Base-by-base conservation (phyloP, 2,797 vertebrate genomes). In the Vipera latastei region DNA sequence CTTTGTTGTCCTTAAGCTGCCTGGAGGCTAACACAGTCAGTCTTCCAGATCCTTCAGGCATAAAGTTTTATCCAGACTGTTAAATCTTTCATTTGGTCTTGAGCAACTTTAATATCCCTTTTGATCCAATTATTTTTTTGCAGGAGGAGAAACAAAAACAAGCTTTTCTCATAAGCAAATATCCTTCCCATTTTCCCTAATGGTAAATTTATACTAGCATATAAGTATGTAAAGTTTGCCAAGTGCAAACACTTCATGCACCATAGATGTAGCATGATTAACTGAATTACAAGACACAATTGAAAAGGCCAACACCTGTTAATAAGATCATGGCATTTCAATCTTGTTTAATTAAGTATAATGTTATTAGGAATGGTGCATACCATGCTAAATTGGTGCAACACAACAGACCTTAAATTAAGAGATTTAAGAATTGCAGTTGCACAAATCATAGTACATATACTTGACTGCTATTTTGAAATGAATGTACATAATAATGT, bases 41-140 rank as follows among this genome's bases (percentile, higher is more conserved):
- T 28, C 93, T 93, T 91, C 56, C 63, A 92, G n/a, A n/a, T 93
- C 26, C 22, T 92, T 91, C 61, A 78, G 88, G 20, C 56, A 32
- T 88, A 57, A 78, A 56, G 4, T 91, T 92, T 93, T 6, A 16
- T 90, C 61, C 91, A 69, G n/a, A 16, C 2, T 26, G 57, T 20
- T 4, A 5, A 44, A 4, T 20, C 18, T 94, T 91, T n/a, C 25
- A 57, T 57, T 63, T 92, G 7, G 51, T 90, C 57, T 93, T 88
- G 78, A 86, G 0, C 55, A 60, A 11, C 16, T 61, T 87, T 1
- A 11, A 89, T 44, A 53, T 89, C 8, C 53, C 78, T 59, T 1
- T 61, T 78, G 1, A 14, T 61, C 12, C 0, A 0, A 57, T 69
- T 2, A 88, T 38, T 87, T 92, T 16, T 25, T 89, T 57, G n/a